A percentile compares a stretch with the other conserved stretches of the same genome.
phyloP scores from a whole-genome alignment of 1,140 invertebrate species.

The Colletes gigas region DNA sequence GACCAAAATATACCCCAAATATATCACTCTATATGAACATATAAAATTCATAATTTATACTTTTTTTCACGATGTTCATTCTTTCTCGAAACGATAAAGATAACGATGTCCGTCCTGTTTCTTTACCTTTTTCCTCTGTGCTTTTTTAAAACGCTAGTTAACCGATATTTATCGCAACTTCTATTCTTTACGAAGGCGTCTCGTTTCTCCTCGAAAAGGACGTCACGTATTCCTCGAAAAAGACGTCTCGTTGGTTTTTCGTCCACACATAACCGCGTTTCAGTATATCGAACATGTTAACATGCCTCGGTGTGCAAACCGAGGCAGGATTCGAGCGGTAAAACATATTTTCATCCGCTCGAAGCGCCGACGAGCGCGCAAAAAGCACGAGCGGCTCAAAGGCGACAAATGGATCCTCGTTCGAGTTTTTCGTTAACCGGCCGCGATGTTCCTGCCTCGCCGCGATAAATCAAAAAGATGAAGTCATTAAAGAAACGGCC shows the following conservation, averaged over 20 bases:
- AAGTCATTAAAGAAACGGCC: conserved; percentile 45
- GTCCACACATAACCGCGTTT: not conserved
- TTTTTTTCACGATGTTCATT: too few relatives aligned
- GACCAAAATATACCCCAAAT: too few relatives aligned
- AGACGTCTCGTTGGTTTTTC: not conserved
- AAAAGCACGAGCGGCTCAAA: not conserved
- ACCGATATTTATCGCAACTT: too few relatives aligned
- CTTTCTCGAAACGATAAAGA: too few relatives aligned
- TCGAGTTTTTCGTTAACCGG: not conserved
- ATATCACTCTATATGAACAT: too few relatives aligned
- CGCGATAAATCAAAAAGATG: conserved; percentile 43
- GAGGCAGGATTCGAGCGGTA: not conserved
- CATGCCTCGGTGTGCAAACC: not conserved
- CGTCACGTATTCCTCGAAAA: not conserved
- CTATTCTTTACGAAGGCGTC: too few relatives aligned
- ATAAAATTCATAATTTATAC: too few relatives aligned
- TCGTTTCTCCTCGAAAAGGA: not conserved
- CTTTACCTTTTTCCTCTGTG: too few relatives aligned
- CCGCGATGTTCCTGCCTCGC: not conserved
- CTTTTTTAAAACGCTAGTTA: too few relatives aligned
- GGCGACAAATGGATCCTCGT: conserved; percentile 4
- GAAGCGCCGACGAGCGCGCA: not conserved
- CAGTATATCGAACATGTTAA: not conserved
- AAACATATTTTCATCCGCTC: conserved; percentile 16
- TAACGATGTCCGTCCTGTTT: too few relatives aligned